Percentiles rank a stretch among this genome's conserved stretches.
Conservation (phyloP, 2,888 invertebrate species). For the Yponomeuta sedellus region DNA sequence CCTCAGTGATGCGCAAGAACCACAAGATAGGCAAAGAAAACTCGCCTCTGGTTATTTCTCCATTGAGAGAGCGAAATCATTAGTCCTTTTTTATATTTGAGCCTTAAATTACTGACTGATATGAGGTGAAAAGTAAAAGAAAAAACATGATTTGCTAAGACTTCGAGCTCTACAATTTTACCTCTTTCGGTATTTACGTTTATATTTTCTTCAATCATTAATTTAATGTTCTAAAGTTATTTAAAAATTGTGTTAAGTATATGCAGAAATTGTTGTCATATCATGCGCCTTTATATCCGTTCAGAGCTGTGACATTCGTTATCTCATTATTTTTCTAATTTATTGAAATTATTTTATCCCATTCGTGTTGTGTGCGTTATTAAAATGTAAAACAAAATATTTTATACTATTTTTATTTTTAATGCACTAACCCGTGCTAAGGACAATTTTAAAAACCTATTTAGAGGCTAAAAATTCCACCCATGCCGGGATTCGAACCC, state of each 20-base stretch:
- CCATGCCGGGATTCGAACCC: too few relatives aligned
- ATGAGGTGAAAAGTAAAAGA: not conserved
- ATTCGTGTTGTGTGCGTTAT: not conserved
- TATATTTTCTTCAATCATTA: not conserved
- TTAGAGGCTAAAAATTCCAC: too few relatives aligned
- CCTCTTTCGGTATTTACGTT: not conserved
- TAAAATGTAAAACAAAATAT: not conserved
- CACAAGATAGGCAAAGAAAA: slow-evolving; percentile 67
- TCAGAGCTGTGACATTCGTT: slow-evolving; percentile 4
- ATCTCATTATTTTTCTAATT: not conserved
- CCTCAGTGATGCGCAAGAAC: slow-evolving; percentile 52
- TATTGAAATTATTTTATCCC: slow-evolving; percentile 1
- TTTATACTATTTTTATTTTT: too few relatives aligned
- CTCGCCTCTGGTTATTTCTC: slow-evolving; percentile 55
- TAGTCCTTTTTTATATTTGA: slow-evolving; percentile 23
- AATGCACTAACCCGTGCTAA: too few relatives aligned
- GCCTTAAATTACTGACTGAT: not conserved
- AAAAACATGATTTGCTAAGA: too few relatives aligned
- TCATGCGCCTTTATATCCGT: not conserved
- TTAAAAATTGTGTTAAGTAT: not conserved
- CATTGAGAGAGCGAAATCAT: slow-evolving; percentile 63
- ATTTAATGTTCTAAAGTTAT: slow-evolving; percentile 8
- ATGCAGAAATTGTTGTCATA: not conserved
- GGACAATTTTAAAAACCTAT: too few relatives aligned
- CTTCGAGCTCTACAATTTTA: not conserved